Evolutionary conservation across 1,140 invertebrate species (phyloP), one percentile per base, ranked within the genome.

Genomic region (Pteromalus puparum): DNA sequence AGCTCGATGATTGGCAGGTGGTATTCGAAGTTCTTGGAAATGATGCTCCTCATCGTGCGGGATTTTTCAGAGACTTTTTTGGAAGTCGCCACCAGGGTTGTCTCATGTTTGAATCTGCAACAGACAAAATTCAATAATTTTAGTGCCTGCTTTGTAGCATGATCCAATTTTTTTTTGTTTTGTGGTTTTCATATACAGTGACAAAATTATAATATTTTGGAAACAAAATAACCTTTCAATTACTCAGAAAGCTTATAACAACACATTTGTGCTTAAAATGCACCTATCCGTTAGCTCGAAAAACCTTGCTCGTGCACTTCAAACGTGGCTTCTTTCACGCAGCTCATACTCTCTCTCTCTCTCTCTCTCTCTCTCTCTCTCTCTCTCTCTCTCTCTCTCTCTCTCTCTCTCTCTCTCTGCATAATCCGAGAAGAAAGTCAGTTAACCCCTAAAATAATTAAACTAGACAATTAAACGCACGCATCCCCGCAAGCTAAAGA

Each of bases 401-500:
- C n/a, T n/a, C n/a, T 9, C 46, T 15, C 15, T 48, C 46, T 48
- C 13, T 18, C 46, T 2, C 3, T 4, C 13, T 42, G 10, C 46
- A 48, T 48, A 13, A 48, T 6, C 5, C 15, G 34, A 65, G 42
- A n/a, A 7, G 24, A 70, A 70, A 30, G 67, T 30, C 74, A 61
- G n/a, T 76, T 38, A 65, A 75, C 7, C 7, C 4, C 6, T 77
- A 53, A 72, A 83, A 83, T 38, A 72, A 78, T n/a, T 28, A 72
- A 70, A 83, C 10, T 34, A 77, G 21, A 83, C 70, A 38, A 77
- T 83, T 78, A 53, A 83, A 83, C 77, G 46, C 18, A 26, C 21
- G n/a, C 30, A 26, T 53, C 28, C 48, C 65, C 65, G 46, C 28
- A 1, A 18, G 68, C 26, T 13, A 67, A 48, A 77, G 74, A 78